Percentiles rank a stretch among this genome's conserved stretches.
phyloP scores from a whole-genome alignment of 2,888 invertebrate species.

The Eristalinus sepulchralis region DNA sequence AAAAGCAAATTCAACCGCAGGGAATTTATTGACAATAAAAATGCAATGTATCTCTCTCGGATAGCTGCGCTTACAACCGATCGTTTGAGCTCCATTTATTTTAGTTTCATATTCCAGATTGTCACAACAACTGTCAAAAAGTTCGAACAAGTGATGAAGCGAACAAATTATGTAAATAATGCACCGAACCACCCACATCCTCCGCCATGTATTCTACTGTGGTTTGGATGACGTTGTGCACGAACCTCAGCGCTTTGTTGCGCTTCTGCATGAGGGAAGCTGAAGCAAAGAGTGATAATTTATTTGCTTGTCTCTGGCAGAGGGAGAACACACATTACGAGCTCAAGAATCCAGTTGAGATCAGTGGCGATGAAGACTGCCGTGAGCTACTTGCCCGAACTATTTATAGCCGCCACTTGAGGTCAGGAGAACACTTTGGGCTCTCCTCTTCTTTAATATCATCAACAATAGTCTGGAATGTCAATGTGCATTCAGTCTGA shows the following conservation, averaged over 20 bases:
- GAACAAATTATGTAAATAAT: conserved; percentile 49
- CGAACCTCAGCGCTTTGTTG: conserved; percentile 40
- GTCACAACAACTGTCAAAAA: conserved; percentile 64
- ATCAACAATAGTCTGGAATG: conserved; percentile 38
- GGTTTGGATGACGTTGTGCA: conserved; percentile 48
- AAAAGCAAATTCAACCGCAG: conserved; percentile 25
- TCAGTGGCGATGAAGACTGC: conserved; percentile 31
- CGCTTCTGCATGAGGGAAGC: conserved; percentile 42
- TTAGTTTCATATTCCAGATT: conserved; percentile 51
- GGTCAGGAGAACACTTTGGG: conserved; percentile 47
- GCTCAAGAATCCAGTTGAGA: conserved; percentile 34
- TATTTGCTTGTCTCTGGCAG: conserved; percentile 53
- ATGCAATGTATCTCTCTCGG: conserved; percentile 52
- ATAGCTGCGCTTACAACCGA: conserved; percentile 20
- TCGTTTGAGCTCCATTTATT: conserved; percentile 9
- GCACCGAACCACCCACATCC: conserved; percentile 47
- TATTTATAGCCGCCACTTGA: conserved; percentile 59
- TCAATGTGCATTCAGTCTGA: conserved; percentile 10
- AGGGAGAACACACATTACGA: conserved; percentile 42
- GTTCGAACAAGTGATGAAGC: conserved; percentile 41
- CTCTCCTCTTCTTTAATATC: conserved; percentile 9
- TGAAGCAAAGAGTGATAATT: conserved; percentile 50
- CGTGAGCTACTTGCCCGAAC: conserved; percentile 55
- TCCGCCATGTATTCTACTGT: conserved; percentile 31
- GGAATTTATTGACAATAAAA: conserved; percentile 59